Evolutionary conservation across 2,888 invertebrate genomes (phyloP).

Genomic region (Dinocampus coccinellae): DNA sequence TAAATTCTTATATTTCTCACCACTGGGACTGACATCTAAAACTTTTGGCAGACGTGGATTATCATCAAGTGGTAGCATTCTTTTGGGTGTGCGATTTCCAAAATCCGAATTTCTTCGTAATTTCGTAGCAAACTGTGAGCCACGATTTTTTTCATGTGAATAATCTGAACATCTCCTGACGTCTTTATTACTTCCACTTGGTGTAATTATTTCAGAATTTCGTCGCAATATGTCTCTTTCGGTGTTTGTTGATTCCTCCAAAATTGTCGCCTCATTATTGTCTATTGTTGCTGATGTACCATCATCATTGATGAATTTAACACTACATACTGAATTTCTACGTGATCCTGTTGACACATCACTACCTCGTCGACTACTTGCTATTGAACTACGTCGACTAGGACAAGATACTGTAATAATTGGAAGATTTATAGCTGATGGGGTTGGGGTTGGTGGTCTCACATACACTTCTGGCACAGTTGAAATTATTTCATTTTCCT

Average conservation of each 20-base stretch:
- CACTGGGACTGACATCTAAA: constrained; percentile 57
- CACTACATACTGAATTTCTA: constrained; percentile 62
- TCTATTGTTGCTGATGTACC: constrained; percentile 43
- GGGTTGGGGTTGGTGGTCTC: constrained; percentile 65
- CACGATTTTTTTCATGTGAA: constrained; percentile 60
- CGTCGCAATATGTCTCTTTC: constrained; percentile 54
- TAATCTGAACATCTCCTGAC: constrained; percentile 63
- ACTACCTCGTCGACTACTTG: constrained; percentile 58
- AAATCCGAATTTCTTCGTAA: constrained; percentile 65
- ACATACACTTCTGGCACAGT: constrained; percentile 67
- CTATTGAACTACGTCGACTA: constrained; percentile 62
- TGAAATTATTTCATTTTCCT: constrained; percentile 49
- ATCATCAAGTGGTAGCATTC: constrained; percentile 52
- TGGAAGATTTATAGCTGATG: constrained; percentile 60
- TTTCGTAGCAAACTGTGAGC: constrained; percentile 64
- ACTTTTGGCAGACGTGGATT: constrained; percentile 55
- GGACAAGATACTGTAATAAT: constrained; percentile 65
- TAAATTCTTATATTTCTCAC: constrained; percentile 37
- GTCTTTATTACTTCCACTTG: constrained; percentile 57
- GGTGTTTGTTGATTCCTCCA: constrained; percentile 47
- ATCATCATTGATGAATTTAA: constrained; percentile 59
- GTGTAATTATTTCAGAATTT: constrained; percentile 60
- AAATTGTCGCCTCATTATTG: constrained; percentile 44
- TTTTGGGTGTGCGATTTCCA: constrained; percentile 60
- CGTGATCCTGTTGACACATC: constrained; percentile 49